Conservation (phyloP, 2,888 invertebrate species). For the Nomada lathburiana region DNA sequence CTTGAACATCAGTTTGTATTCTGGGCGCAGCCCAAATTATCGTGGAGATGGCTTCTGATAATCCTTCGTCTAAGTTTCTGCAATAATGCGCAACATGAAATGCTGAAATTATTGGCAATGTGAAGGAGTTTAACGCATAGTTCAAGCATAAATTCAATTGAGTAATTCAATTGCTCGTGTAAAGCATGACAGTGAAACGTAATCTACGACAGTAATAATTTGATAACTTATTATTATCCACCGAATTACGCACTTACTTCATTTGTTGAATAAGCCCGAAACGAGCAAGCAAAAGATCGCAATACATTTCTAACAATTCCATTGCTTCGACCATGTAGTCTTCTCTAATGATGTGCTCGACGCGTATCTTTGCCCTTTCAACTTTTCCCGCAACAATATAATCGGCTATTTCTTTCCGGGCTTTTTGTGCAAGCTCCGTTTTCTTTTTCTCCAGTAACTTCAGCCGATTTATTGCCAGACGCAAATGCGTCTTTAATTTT, state of each 20-base stretch:
- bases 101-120: too few species aligned
- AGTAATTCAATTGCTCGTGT: too few species aligned
- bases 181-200: background rate
- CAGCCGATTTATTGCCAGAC: conserved; percentile 96
- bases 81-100: conserved; percentile 38
- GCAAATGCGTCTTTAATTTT: conserved; percentile 98
- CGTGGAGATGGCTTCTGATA: conserved; percentile 97
- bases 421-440: conserved; percentile 97
- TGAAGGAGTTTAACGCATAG: too few species aligned
- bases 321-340: conserved; percentile 99
- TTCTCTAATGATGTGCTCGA: conserved; percentile 99
- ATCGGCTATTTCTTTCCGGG: conserved; percentile 98
- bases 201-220: background rate
- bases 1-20: conserved; percentile 93
- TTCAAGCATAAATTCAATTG: conserved; percentile 10
- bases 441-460: conserved; percentile 99
- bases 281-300: conserved; percentile 97
- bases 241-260: conserved; percentile 88
- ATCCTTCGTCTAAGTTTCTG: conserved; percentile 94
- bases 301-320: conserved; percentile 99
- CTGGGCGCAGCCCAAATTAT: conserved; percentile 99
- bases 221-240: background rate
- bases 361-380: conserved; percentile 97
- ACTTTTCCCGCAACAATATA: conserved; percentile 94
- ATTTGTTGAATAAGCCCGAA: conserved; percentile 98